Evolutionary conservation across 2,113 vertebrate genomes (phyloP).

Genomic region (Haemorhous mexicanus): DNA sequence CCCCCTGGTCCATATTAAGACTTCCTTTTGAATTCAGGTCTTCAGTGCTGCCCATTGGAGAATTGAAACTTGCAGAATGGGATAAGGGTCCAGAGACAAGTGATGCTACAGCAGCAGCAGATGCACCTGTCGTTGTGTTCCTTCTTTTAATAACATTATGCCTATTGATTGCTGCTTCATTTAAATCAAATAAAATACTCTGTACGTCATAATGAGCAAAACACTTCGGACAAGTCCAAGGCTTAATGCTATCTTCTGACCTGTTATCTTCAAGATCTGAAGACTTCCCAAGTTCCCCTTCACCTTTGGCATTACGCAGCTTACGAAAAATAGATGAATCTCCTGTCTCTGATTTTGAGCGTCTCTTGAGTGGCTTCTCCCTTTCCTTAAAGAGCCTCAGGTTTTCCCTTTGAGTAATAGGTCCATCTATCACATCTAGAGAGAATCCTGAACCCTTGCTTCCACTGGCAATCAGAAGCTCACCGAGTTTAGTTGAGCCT

Average conservation of each 20-base stretch:
- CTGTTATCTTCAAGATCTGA: slow-evolving; percentile 88
- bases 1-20: slow-evolving; percentile 85
- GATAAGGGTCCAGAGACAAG: slow-evolving; percentile 82
- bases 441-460: slow-evolving; percentile 80
- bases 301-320: slow-evolving; percentile 86
- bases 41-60: slow-evolving; percentile 91
- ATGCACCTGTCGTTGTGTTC: slow-evolving; percentile 93
- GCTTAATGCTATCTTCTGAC: slow-evolving; percentile 82
- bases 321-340: slow-evolving; percentile 96
- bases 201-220: slow-evolving; percentile 95
- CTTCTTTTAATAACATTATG: slow-evolving; percentile 87
- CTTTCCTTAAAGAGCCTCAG: slow-evolving; percentile 89
- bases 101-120: slow-evolving; percentile 88
- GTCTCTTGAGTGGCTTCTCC: slow-evolving; percentile 92
- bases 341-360: slow-evolving; percentile 92
- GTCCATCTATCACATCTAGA: slow-evolving; percentile 83
- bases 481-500: slow-evolving; percentile 82
- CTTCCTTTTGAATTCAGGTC: slow-evolving; percentile 89
- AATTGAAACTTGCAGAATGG: slow-evolving; percentile 90
- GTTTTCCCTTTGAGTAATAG: slow-evolving; percentile 83
- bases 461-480: slow-evolving; percentile 82
- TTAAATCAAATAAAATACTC: slow-evolving; percentile 92
- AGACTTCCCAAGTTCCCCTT: slow-evolving; percentile 80
- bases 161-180: slow-evolving; percentile 83
- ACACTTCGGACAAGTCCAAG: slow-evolving; percentile 90